Evolutionary conservation across 2,888 invertebrate genomes (phyloP), one percentile per base, ranked within the genome.

Genomic region (Philaethria dido): DNA sequence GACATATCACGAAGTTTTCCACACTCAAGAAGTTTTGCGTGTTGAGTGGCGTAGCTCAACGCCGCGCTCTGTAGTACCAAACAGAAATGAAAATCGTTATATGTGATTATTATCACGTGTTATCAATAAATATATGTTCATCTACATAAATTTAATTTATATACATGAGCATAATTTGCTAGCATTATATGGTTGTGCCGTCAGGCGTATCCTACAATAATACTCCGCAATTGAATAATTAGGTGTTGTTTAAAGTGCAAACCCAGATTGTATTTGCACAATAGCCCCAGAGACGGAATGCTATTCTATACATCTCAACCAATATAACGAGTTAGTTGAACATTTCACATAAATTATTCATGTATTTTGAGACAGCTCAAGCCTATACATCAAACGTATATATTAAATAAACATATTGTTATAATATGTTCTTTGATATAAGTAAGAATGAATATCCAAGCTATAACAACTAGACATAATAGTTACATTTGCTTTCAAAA

Each of bases 221-320:
- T 72, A 70, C 67, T 66, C 70, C 77, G 78, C 82, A 84, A 81
- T 83, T 82, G 85, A 86, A 88, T 87, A 84, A 87, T 86, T 84
- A 83, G 79, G 77, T 74, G 70, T 73, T 87, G 83, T 87, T 87
- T 86, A 84, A 80, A 79, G 79, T 80, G 80, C 77, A 83, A 83
- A 84, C 84, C 73, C 73, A 73, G 78, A 80, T 81, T 77, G 81
- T 86, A 82, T 86, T 86, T 84, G 80, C 80, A 75, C 74, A 77
- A 71, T 70, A 70, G 72, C 68, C 69, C 69, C 20, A 55, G 67
- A 72, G 72, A 72, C 69, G 48, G 25, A 64, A 65, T 62, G 55
- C 18, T 65, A 52, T 45, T 57, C 55, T 59, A 33, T 68, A 60
- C 48, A 63, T 69, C 62, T 61, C 42, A 62, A 65, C 60, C 29